Evolutionary conservation across 2,888 invertebrate genomes (phyloP), one percentile per base, ranked within the genome.

Genomic region (Acleris sparsana): DNA sequence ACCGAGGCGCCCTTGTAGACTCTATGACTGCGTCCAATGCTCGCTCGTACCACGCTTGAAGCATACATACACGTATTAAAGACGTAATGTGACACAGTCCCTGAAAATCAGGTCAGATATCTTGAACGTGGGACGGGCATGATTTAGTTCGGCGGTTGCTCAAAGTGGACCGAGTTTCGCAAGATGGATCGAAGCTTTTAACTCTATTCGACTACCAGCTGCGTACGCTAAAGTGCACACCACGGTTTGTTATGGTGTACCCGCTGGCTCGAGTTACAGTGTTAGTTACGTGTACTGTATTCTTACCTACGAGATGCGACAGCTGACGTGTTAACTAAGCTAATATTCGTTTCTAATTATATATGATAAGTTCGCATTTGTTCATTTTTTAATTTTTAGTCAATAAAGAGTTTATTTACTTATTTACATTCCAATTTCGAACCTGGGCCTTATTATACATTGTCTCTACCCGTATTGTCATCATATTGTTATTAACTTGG

Each of bases 171-270:
- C 78, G 85, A 86, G 84, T 86, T 85, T 80, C 76, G 76, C 80
- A 86, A 89, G 88, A 89, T 87, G 86, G 87, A 88, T 88, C 83
- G 87, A 86, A 82, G 88, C 89, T 89, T 89, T 90, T 89, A 89
- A 86, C 82, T 85, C 86, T 85, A 87, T 87, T 86, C 85, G 81
- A 82, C 72, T 78, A 77, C 51, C 84, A 85, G 86, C 83, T 86
- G 84, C 80, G 83, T 82, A 83, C 81, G 77, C 78, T 79, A 75
- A 82, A 83, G 79, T 70, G 70, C 70, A 72, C 68, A 71, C 70
- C 68, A 71, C 69, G 64, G 57, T 51, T 63, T 76, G 80, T 84
- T 83, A 84, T 83, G 78, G 78, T 78, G 85, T 82, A 84, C 79
- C 78, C 71, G 70, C 73, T 75, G 79, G 77, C 76, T 82, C 77